These are phyloP conservation scores for Phaonia tiefii DNA, from an alignment of 2,888 invertebrate genomes.

Conservation along the genomic window DNA sequence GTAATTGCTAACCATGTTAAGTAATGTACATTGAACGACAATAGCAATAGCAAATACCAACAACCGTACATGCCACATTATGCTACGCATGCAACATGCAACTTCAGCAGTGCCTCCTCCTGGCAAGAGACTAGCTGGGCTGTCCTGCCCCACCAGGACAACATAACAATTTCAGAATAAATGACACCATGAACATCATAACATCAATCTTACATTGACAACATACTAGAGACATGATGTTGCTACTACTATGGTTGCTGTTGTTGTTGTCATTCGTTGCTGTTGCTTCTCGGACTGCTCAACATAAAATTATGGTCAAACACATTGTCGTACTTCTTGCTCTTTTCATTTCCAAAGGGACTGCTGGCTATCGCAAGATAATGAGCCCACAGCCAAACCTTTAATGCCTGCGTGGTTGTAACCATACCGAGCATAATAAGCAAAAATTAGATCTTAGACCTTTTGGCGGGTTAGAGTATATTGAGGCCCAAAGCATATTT, in stretches of 20 bases:
- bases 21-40: conserved; percentile 11
- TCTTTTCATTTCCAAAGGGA: conserved; percentile 29
- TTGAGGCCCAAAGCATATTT: background rate
- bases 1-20: conserved; percentile 56
- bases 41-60: background rate
- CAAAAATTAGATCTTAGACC: conserved; percentile 61
- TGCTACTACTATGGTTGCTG: conserved; percentile 8
- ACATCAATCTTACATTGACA: conserved; percentile 67
- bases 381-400: conserved; percentile 40
- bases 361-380: conserved; percentile 48
- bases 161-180: conserved; percentile 60
- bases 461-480: conserved; percentile 7
- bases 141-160: conserved; percentile 11
- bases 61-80: conserved; percentile 12
- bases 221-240: conserved; percentile 36
- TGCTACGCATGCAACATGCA: background rate
- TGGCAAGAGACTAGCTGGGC: background rate
- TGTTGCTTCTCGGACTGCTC: conserved; percentile 12
- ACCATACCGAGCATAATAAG: conserved; percentile 60
- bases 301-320: conserved; percentile 59
- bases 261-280: background rate
- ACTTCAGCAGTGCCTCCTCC: background rate
- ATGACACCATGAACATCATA: conserved; percentile 66
- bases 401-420: conserved; percentile 39
- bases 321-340: background rate